A percentile compares a stretch with the other conserved stretches of the same genome.
Conservation (phyloP, 2,113 vertebrate genomes). For the Petroica traversi region DNA sequence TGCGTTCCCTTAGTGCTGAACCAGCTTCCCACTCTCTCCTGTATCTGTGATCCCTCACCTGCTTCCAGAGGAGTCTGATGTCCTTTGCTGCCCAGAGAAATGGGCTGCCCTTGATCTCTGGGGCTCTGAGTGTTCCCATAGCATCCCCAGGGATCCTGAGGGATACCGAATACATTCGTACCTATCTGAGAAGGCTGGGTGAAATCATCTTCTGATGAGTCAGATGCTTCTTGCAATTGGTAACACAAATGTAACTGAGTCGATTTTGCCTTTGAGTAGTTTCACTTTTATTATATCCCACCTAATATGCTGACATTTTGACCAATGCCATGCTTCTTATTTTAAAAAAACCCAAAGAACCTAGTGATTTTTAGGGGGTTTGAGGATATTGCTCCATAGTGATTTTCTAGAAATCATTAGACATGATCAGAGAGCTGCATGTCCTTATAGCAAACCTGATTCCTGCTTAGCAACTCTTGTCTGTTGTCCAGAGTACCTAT, state of each 20-base stretch:
- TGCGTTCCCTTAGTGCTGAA: not conserved
- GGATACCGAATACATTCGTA: not conserved
- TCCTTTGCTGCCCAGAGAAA: not conserved
- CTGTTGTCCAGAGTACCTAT: not conserved
- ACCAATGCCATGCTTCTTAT: not conserved
- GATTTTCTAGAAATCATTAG: not conserved
- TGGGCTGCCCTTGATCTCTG: not conserved
- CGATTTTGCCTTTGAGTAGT: not conserved
- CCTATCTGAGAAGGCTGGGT: not conserved
- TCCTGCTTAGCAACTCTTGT: not conserved
- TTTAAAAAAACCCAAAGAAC: not conserved
- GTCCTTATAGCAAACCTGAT: not conserved
- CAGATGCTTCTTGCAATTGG: not conserved
- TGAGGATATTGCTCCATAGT: not conserved
- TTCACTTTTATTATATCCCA: not conserved
- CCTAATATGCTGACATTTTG: not conserved
- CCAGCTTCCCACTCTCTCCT: not conserved
- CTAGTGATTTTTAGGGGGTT: not conserved
- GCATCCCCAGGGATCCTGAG: not conserved
- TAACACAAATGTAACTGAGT: not conserved
- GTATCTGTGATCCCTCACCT: rapidly evolving
- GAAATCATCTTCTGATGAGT: not conserved
- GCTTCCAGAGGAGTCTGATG: not conserved
- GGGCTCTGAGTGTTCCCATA: not conserved
- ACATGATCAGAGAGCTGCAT: not conserved